Percentiles rank a stretch among this genome's conserved stretches.
phyloP scores from a whole-genome alignment of 1,140 invertebrate species.

The Laupala kohalensis region DNA sequence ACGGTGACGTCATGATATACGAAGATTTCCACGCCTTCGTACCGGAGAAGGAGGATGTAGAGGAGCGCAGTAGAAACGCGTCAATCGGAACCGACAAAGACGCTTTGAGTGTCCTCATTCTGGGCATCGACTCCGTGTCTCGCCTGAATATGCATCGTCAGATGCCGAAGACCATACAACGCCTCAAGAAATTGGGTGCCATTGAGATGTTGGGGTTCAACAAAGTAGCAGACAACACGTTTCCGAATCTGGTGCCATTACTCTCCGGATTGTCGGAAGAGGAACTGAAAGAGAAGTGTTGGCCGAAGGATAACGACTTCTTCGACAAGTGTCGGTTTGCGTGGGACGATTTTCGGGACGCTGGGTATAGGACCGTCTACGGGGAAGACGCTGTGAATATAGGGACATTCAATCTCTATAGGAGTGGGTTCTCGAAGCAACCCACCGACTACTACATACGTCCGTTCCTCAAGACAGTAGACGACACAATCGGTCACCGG shows the following conservation, averaged over 20 bases:
- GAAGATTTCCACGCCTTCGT: conserved; percentile 56
- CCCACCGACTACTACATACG: conserved; percentile 45
- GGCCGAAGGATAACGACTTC: conserved; percentile 26
- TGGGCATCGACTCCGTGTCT: conserved; percentile 80
- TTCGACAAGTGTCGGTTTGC: conserved; percentile 46
- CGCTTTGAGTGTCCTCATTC: conserved; percentile 50
- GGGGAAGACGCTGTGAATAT: conserved; percentile 41
- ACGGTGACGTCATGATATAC: conserved; percentile 35
- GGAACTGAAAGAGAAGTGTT: conserved; percentile 46
- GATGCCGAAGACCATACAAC: conserved; percentile 55
- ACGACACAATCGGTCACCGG: conserved; percentile 33
- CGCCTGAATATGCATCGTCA: conserved; percentile 70
- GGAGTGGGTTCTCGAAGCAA: conserved; percentile 35
- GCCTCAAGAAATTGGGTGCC: conserved; percentile 34
- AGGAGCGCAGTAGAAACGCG: conserved; percentile 24
- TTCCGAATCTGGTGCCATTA: conserved; percentile 63
- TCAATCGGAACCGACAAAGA: conserved; percentile 17
- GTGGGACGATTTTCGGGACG: conserved; percentile 37
- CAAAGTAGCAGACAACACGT: conserved; percentile 73
- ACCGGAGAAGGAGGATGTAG: conserved; percentile 27
- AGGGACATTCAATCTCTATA: conserved; percentile 41
- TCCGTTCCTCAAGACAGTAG: conserved; percentile 31
- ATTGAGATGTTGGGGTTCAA: conserved; percentile 65
- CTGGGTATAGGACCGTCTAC: conserved; percentile 38
- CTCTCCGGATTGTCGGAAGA: conserved; percentile 47